Base-by-base conservation (phyloP, 2,113 vertebrate species). In the Oncorhynchus kisutch region DNA sequence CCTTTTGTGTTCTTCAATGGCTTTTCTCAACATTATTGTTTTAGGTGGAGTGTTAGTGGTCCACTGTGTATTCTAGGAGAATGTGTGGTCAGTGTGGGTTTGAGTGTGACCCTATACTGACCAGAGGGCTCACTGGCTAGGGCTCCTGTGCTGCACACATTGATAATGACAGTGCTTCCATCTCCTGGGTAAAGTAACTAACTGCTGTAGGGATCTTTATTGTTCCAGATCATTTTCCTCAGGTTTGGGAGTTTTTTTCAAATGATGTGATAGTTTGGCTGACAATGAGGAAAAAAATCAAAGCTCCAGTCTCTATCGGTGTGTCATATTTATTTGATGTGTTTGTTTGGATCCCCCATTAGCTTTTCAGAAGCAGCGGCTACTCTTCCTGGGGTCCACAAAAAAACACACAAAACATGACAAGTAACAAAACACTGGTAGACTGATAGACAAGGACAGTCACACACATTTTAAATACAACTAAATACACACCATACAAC, bases 131-230 rank as follows among this genome's bases (percentile, higher is more conserved):
- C 65, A 73, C 25, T 24, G 20, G 2, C 62, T 39, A 22, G n/a
- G 39, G 49, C 13, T 39, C 39, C 8, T 27, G 51, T 45, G 13
- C 77, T 71, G n/a, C 57, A 74, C 73, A 34, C 34, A 48, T 48
- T 62, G 18, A 48, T 70, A 24, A 22, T 6, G n/a, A 22, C 51
- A 18, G 13, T 82, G 77, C 84, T 84, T 85, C 88, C 84, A 84
- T 22, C 73, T 75, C 67, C 89, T 89, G 67, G 72, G 78, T 81
- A 62, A 62, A 62, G 59, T 16, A 20, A 57, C 20, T 57, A 57
- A 57, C 54, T 57, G 9, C 39, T 57, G 16, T 57, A 18, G 54
- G 54, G 18, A 57, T 20, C 4, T 57, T 57, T 62, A 62, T 62
- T 62, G 59, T 62, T 62, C 18, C n/a, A 24, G n/a, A 8, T 13